Evolutionary conservation across 1,140 invertebrate genomes (phyloP).

Genomic region (Subanguina moxae): DNA sequence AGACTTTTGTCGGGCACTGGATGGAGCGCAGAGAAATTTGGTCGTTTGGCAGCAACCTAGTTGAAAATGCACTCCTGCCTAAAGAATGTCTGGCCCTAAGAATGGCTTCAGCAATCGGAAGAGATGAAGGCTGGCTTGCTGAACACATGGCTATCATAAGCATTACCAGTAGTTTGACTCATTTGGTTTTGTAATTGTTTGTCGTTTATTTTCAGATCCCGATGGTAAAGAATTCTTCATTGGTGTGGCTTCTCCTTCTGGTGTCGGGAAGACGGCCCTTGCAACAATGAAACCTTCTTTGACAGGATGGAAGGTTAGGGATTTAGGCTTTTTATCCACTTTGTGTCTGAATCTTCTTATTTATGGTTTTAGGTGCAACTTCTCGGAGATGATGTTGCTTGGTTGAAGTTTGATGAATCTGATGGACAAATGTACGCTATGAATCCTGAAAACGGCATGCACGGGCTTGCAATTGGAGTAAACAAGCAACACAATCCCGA

Average conservation of each 20-base stretch:
- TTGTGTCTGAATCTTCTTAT: not conserved
- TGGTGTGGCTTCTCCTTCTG: slow-evolving; percentile 90
- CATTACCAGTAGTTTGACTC: slow-evolving; percentile 11
- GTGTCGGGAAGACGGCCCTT: slow-evolving; percentile 95
- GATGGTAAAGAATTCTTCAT: slow-evolving; percentile 70
- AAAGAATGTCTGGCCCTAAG: slow-evolving; percentile 96
- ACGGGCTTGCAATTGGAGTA: slow-evolving; percentile 92
- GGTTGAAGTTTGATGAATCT: slow-evolving; percentile 80
- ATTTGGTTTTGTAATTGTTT: not conserved
- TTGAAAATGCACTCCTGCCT: slow-evolving; percentile 90
- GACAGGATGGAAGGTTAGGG: slow-evolving; percentile 79
- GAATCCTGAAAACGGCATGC: slow-evolving; percentile 96
- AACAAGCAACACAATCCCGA: slow-evolving; percentile 84
- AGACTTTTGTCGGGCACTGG: slow-evolving; percentile 78
- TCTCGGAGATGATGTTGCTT: slow-evolving; percentile 62
- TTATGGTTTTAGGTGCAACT: not conserved
- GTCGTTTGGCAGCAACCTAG: slow-evolving; percentile 76
- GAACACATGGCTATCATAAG: slow-evolving; percentile 73
- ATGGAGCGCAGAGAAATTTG: slow-evolving; percentile 71
- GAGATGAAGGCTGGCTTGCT: slow-evolving; percentile 88
- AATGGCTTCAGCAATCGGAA: slow-evolving; percentile 85
- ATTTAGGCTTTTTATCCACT: slow-evolving; percentile 35
- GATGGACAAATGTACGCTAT: slow-evolving; percentile 84
- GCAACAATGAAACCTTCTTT: slow-evolving; percentile 87
- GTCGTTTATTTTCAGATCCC: slow-evolving; percentile 72